Conservation (phyloP, 2,113 vertebrate genomes). For the Muscicapa adusta region DNA sequence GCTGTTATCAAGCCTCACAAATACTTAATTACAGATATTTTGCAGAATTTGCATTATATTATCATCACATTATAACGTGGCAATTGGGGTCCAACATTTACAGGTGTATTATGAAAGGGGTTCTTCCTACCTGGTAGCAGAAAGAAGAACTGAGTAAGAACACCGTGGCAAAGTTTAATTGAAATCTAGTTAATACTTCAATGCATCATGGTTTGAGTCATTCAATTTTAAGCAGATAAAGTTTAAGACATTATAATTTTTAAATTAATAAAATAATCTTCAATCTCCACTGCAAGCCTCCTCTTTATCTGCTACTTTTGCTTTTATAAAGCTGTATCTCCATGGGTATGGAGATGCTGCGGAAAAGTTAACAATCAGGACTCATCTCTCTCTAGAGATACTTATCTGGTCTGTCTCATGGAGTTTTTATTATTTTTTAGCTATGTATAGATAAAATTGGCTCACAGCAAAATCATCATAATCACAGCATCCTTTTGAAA, state of each 20-base stretch:
- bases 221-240: conserved; percentile 38
- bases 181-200: conserved; percentile 50
- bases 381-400: not conserved
- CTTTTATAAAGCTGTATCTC: conserved; percentile 1
- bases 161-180: conserved; percentile 4
- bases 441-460: not conserved
- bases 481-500: not conserved
- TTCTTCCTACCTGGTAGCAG: not conserved
- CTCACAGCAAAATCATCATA: not conserved
- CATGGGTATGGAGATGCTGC: not conserved
- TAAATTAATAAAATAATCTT: conserved; percentile 60
- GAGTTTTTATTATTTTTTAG: not conserved
- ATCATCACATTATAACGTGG: not conserved
- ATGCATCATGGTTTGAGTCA: not conserved
- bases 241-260: conserved; percentile 41
- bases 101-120: not conserved
- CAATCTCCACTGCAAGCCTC: not conserved
- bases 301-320: conserved; percentile 39
- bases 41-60: not conserved
- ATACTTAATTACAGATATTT: not conserved
- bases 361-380: not conserved
- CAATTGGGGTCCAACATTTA: not conserved
- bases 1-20: not conserved
- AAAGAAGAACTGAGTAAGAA: not conserved
- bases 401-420: not conserved